phyloP scores from a whole-genome alignment of 1,140 invertebrate genomes.

The Protaetia brevitarsis region DNA sequence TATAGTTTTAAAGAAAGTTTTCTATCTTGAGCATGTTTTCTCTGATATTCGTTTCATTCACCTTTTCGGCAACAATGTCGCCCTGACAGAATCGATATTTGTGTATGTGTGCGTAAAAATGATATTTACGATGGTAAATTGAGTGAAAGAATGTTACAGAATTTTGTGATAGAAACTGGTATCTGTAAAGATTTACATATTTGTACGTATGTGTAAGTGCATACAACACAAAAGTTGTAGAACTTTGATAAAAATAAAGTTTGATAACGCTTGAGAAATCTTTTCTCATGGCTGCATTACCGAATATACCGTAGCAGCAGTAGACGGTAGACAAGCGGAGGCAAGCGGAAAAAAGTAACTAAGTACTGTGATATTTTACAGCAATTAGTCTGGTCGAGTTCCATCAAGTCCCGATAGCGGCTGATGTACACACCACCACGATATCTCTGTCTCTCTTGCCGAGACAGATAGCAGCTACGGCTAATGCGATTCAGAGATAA shows the following conservation, averaged over 20 bases:
- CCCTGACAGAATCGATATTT: too few species aligned
- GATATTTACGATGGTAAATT: too few species aligned
- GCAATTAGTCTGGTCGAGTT: constrained; percentile 32
- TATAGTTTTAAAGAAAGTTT: too few species aligned
- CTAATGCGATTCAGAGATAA: constrained; percentile 40
- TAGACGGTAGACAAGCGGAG: not conserved
- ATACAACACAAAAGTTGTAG: not conserved
- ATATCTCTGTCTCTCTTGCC: constrained; percentile 13
- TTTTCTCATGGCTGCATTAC: not conserved
- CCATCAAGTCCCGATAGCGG: constrained; percentile 28
- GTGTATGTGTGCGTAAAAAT: too few species aligned
- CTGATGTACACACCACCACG: constrained; percentile 17
- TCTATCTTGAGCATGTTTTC: too few species aligned
- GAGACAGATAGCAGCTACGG: constrained; percentile 30
- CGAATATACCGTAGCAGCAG: constrained; percentile 14
- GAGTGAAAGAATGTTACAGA: not conserved
- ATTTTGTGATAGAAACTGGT: too few species aligned
- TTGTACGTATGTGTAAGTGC: too few species aligned
- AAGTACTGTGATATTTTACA: constrained; percentile 34
- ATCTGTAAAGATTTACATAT: too few species aligned
- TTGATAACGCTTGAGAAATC: not conserved
- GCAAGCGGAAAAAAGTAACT: constrained; percentile 24
- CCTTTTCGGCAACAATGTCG: too few species aligned
- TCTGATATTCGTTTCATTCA: too few species aligned
- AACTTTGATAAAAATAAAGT: not conserved